Conservation (phyloP, 1,140 invertebrate genomes). For the Drosophila kepulauana region DNA sequence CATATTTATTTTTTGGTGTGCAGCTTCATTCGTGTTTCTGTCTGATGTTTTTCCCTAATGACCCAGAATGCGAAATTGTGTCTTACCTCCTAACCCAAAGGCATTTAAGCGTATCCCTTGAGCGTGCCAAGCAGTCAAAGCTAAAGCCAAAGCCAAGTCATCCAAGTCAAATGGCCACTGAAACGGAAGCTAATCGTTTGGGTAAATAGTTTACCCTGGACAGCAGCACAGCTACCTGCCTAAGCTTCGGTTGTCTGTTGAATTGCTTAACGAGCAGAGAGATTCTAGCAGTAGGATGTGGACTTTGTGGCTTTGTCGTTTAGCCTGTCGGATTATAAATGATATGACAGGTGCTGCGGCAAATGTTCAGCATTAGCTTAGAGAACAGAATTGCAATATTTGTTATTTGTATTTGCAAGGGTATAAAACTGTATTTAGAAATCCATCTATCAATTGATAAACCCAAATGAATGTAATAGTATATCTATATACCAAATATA, state of each 20-base stretch:
- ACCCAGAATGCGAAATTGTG: conserved; percentile 52
- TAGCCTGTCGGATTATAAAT: conserved; percentile 75
- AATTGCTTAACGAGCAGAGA: conserved; percentile 52
- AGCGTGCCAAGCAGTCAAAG: conserved; percentile 47
- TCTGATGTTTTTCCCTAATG: conserved; percentile 58
- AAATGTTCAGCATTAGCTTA: neutral
- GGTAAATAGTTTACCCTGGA: conserved; percentile 65
- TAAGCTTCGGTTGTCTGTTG: conserved; percentile 36
- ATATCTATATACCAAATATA: too few relatives aligned
- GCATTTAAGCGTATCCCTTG: conserved; percentile 56
- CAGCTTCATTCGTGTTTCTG: conserved; percentile 30
- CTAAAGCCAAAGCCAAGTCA: conserved; percentile 26
- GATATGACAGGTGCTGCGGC: conserved; percentile 62
- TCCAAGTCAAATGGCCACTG: conserved; percentile 60
- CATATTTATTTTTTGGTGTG: conserved; percentile 28
- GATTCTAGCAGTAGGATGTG: conserved; percentile 31
- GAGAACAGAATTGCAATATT: neutral
- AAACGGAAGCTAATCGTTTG: conserved; percentile 77
- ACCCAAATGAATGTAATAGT: too few relatives aligned
- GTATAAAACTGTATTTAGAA: too few relatives aligned
- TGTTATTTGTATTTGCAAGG: conserved; percentile 7
- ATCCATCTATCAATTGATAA: too few relatives aligned
- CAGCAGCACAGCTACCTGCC: conserved; percentile 12
- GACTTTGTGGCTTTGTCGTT: conserved; percentile 71
- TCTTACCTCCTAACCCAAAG: conserved; percentile 4